Evolutionary conservation across 1,140 invertebrate genomes (phyloP), one percentile per base, ranked within the genome.

Genomic region (Vanessa tameamea): DNA sequence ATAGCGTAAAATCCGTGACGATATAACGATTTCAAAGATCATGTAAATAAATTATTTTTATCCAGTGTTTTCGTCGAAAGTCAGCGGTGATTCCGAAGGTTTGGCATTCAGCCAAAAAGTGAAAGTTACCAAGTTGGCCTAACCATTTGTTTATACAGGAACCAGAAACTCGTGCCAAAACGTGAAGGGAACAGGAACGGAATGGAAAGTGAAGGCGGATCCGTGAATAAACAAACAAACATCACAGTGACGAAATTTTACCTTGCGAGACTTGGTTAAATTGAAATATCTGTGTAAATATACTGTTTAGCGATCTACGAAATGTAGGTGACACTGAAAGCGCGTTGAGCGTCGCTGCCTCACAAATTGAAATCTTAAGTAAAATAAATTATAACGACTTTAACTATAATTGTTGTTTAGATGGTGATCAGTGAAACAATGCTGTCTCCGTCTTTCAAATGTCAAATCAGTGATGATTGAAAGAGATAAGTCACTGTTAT

Each of bases 71-170:
- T 83, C 81, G 71, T 72, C 72, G 80, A 84, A 82, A 86, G 80
- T 86, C 81, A 79, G 75, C 81, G 77, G 73, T 72, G 74, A 75
- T 83, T 78, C 26, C 82, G 80, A 47, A 64, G 71, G 72, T 66
- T 82, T 92, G 90, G 90, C 87, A 64, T 59, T n/a, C 64, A 59
- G 83, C 90, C 90, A 92, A 80, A 73, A 68, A 85, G 88, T 83
- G 88, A 90, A 90, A 92, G 88, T 89, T 85, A 75, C 65, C 76
- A 82, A 87, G 83, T 84, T 83, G 83, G 84, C 88, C 85, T 84
- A 84, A 79, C 82, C 73, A 89, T 87, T 92, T 92, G 87, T 90
- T 88, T 90, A 83, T 82, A 83, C 73, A 80, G 72, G 78, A 80
- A 51, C 64, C 68, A 47, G 73, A 55, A 69, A 78, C 81, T 73